Evolutionary conservation across 2,797 vertebrate species (phyloP), one percentile per base, ranked within the genome.

Genomic region (Harpagifer antarcticus): DNA sequence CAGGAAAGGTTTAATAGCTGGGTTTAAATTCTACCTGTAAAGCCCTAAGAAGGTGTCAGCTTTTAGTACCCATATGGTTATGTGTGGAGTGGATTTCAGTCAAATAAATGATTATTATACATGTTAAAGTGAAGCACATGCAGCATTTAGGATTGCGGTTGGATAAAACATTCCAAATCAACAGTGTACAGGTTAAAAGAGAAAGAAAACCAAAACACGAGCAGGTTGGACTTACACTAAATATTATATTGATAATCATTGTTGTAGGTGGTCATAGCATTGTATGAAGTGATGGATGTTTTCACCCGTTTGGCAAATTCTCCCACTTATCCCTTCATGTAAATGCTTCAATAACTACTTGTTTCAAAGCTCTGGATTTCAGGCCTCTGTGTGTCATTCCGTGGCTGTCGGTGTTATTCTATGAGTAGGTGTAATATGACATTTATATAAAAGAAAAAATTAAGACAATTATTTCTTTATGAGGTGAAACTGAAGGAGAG

Each of bases 331-430:
- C 87, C 83, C 67, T 85, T 53, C 77, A 62, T 90, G 85, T 91
- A 83, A 87, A 88, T 83, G 81, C 81, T 87, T 87, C 82, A 83
- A 86, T 75, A 68, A 88, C 82, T 79, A 53, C 78, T 78, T 63
- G 76, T 83, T 83, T 85, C 88, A 82, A 82, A 87, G 55, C 64
- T 82, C 56, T 77, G 86, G 80, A 74, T 80, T 90, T 85, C 81
- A 74, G 89, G 84, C 83, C 78, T 86, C 74, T 56, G 73, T 89
- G 85, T 85, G 78, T 92, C 87, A 79, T 86, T 89, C 82, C 20
- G 88, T 94, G 88, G 87, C 86, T 88, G 89, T 93, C 67, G 81
- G 69, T 90, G 92, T 93, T 89, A 76, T 86, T 91, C 81, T 85
- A 90, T 89, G 79, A 91, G 72, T 92, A 78, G 78, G 75, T 91